Evolutionary conservation across 1,140 invertebrate species (phyloP).

Genomic region (Drosophila orosa): DNA sequence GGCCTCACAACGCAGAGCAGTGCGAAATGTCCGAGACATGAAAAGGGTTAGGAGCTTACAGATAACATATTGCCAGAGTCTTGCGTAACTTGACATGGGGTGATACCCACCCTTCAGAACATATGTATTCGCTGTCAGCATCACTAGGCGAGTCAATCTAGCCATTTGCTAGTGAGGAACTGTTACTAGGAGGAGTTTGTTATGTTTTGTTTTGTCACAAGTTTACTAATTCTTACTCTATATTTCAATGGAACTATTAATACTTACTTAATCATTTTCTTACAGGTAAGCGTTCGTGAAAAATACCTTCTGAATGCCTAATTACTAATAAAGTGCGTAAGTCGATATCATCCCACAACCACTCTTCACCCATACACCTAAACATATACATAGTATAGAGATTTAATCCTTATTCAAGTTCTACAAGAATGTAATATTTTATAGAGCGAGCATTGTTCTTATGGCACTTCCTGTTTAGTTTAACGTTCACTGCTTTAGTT

Average conservation of each 20-base stretch:
- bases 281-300: slow-evolving; percentile 61
- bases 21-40: slow-evolving; percentile 21
- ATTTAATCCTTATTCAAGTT: slow-evolving; percentile 5
- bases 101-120: no score
- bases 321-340: slow-evolving; percentile 31
- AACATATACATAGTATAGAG: slow-evolving; percentile 13
- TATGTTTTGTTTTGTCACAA: background rate
- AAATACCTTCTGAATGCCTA: slow-evolving; percentile 1
- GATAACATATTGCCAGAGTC: slow-evolving; percentile 14
- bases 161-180: background rate
- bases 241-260: background rate
- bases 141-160: background rate
- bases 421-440: slow-evolving; percentile 19
- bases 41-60: slow-evolving; percentile 13
- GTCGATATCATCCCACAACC: slow-evolving; percentile 11
- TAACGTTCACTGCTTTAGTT: slow-evolving; percentile 62
- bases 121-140: background rate
- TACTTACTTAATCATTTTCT: background rate
- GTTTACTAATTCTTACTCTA: background rate
- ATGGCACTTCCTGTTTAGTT: slow-evolving; percentile 71
- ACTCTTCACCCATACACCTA: background rate
- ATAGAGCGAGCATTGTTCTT: slow-evolving; percentile 48
- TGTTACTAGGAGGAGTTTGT: background rate
- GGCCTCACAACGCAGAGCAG: background rate
- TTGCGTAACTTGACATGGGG: background rate